Base-by-base conservation (phyloP, 1,140 invertebrate species). In the Lineus longissimus region DNA sequence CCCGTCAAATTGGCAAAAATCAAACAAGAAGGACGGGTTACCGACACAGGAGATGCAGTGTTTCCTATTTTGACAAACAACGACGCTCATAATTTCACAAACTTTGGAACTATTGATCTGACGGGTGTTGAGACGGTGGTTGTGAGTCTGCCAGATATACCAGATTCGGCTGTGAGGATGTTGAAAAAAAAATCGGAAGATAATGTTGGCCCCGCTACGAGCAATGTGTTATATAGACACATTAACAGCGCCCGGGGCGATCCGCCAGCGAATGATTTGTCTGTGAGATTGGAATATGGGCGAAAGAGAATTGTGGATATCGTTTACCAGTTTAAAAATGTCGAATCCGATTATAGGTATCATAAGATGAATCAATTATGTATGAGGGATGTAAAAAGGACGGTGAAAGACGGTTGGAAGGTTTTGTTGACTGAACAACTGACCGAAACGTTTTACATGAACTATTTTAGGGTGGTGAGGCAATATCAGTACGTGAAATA, bases 401-500 rank as follows among this genome's bases (percentile, higher is more conserved):
- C 6, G 9, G 25, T 51, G 47, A n/a, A 51, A n/a, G 47, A 51
- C 47, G 47, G 47, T 51, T 51, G 47, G 47, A 51, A 51, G 25
- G 47, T 51, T 4, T n/a, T 51, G 4, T 27, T 51, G 47, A 51
- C 47, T 6, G 47, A 51, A 51, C 47, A 51, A 51, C 25, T 51
- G 47, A n/a, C 47, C 6, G 47, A 51, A 51, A 7, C 47, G 25
- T 51, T 51, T n/a, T 51, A 51, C n/a, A 4, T 51, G n/a, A 51
- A 51, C n/a, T 51, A 51, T 51, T 51, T 51, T 51, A 4, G 47
- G 4, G 47, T n/a, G 4, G 47, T 51, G 47, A 51, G 47, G n/a
- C 47, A 51, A n/a, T 51, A 51, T n/a, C 47, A 51, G 47, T 51
- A 51, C n/a, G 47, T 51, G 25, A 51, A 51, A n/a, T 51, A 51